Conservation (phyloP, 2,113 vertebrate species). For the Cavia porcellus region DNA sequence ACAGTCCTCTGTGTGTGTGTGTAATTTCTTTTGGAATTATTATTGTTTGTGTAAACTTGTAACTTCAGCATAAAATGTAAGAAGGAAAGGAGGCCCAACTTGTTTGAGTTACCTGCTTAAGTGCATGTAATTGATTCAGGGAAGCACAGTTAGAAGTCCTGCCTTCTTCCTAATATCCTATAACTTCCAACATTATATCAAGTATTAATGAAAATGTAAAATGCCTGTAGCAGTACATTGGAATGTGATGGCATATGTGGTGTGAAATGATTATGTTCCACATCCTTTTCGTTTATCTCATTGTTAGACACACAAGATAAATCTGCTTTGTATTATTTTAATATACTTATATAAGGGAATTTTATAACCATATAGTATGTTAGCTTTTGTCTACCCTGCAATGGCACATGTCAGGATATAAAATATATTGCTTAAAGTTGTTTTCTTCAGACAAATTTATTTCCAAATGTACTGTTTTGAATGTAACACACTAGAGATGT, state of each 20-base stretch:
- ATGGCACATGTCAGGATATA: not conserved
- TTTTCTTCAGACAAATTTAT: not conserved
- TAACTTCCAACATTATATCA: not conserved
- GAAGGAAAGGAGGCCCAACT: not conserved
- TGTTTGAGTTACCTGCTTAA: not conserved
- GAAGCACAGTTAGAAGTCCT: not conserved
- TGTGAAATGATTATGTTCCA: not conserved
- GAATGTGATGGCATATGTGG: not conserved
- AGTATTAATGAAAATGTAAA: not conserved
- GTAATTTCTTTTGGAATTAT: not conserved
- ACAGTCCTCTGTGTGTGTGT: not conserved
- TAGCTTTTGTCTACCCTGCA: not conserved
- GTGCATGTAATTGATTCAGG: not conserved
- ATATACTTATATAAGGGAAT: not conserved
- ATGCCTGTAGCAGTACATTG: fast-evolving
- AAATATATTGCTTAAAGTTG: slow-evolving; percentile 3
- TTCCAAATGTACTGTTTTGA: not conserved
- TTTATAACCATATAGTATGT: not conserved
- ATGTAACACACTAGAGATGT: not conserved
- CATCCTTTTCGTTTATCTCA: not conserved
- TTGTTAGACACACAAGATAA: not conserved
- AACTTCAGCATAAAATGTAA: not conserved
- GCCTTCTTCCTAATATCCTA: not conserved
- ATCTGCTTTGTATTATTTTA: not conserved
- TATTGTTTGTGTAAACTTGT: not conserved